phyloP scores from a whole-genome alignment of 2,888 invertebrate genomes.

The Plebejus melissa region DNA sequence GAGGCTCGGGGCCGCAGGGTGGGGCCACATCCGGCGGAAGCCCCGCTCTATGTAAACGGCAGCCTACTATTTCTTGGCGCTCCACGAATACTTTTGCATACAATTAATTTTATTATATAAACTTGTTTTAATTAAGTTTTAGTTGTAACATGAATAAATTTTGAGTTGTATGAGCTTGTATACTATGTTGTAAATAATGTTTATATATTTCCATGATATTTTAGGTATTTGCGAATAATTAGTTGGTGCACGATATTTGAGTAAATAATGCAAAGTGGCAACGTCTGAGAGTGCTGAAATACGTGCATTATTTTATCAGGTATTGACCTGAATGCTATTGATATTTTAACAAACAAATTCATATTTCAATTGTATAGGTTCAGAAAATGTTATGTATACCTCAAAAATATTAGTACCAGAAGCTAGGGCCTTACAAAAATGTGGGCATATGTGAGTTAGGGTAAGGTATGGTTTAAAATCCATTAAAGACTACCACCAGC shows the following conservation, averaged over 20 bases:
- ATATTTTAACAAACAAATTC: background rate
- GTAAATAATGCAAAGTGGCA: too few relatives aligned
- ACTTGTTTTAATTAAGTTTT: constrained; percentile 1
- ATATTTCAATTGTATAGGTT: too few relatives aligned
- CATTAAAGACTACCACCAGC: constrained; percentile 24
- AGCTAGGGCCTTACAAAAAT: background rate
- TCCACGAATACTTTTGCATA: constrained; percentile 32
- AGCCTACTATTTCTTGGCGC: constrained; percentile 48
- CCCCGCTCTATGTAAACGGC: constrained; percentile 42
- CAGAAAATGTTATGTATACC: background rate
- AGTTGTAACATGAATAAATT: background rate
- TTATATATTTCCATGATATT: background rate
- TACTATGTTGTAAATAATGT: background rate
- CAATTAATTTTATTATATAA: constrained; percentile 19
- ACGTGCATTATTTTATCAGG: too few relatives aligned
- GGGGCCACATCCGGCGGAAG: constrained; percentile 69
- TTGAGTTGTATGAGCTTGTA: background rate
- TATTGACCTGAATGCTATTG: background rate
- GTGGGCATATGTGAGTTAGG: constrained; percentile 2
- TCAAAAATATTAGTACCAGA: background rate
- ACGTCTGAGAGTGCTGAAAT: too few relatives aligned
- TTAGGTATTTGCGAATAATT: background rate
- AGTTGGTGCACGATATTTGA: background rate
- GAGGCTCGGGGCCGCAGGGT: constrained; percentile 55
- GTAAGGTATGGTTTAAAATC: constrained; percentile 23